phyloP scores from a whole-genome alignment of 2,797 vertebrate species.

The Brachyalestes nurse region DNA sequence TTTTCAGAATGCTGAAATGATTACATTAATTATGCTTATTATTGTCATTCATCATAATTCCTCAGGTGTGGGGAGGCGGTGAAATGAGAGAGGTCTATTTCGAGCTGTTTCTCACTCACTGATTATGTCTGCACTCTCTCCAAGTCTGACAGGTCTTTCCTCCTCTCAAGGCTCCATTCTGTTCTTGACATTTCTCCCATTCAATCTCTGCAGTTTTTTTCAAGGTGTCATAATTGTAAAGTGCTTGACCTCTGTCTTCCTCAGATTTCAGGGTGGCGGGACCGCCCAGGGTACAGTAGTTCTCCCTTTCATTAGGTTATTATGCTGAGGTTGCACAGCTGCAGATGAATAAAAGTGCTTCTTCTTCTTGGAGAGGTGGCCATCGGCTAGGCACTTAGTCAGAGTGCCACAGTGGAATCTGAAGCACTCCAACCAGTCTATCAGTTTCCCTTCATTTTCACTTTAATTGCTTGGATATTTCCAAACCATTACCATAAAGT shows the following conservation, averaged over 20 bases:
- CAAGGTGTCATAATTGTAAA: constrained; percentile 54
- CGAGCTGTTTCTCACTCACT: constrained; percentile 25
- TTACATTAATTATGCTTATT: constrained; percentile 45
- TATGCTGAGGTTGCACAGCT: constrained; percentile 69
- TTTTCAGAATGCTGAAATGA: constrained; percentile 36
- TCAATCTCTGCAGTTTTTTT: constrained; percentile 44
- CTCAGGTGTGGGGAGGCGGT: background rate
- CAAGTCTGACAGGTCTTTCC: constrained; percentile 63
- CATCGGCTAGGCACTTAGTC: constrained; percentile 62
- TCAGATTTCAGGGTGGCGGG: constrained; percentile 60
- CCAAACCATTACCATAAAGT: constrained; percentile 69
- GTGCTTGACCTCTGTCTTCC: constrained; percentile 51
- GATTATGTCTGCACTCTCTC: constrained; percentile 51
- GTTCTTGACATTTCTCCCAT: constrained; percentile 20
- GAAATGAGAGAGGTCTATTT: constrained; percentile 18
- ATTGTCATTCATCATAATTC: constrained; percentile 41
- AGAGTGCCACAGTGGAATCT: constrained; percentile 65
- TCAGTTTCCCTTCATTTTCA: constrained; percentile 65
- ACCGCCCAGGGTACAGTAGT: constrained; percentile 55
- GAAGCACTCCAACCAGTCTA: constrained; percentile 63
- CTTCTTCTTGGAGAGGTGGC: constrained; percentile 59
- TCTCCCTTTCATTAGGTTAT: constrained; percentile 54
- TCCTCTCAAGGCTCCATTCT: constrained; percentile 47
- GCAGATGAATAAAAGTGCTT: constrained; percentile 63
- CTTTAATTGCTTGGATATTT: constrained; percentile 72